Evolutionary conservation across 2,113 vertebrate genomes (phyloP).

Genomic region (Herpetotheres cachinnans): DNA sequence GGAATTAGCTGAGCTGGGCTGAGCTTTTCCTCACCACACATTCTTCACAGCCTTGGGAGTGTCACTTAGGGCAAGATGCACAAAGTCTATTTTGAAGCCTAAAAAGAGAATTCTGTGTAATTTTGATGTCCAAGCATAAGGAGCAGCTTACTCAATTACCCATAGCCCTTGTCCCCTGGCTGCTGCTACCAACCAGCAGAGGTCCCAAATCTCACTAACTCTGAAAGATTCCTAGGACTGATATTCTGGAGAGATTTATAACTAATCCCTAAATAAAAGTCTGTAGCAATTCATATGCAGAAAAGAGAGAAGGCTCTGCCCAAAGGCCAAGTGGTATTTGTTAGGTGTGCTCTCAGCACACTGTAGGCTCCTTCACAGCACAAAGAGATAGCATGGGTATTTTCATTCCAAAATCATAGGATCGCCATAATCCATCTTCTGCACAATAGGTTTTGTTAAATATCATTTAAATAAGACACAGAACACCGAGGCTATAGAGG

Average conservation of each 20-base stretch:
- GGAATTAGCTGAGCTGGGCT: background rate
- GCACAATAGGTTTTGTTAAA: background rate
- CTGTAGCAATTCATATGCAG: background rate
- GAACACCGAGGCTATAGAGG: background rate
- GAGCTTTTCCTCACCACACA: background rate
- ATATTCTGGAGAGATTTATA: background rate
- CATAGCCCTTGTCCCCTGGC: background rate
- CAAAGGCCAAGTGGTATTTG: background rate
- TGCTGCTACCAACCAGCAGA: background rate
- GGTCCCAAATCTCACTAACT: background rate
- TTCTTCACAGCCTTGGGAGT: background rate
- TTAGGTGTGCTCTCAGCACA: background rate
- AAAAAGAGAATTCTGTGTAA: background rate
- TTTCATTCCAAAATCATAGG: background rate
- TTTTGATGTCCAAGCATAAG: background rate
- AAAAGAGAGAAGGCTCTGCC: background rate
- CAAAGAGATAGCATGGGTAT: background rate
- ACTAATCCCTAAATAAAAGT: background rate
- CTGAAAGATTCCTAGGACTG: background rate
- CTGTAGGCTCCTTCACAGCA: background rate
- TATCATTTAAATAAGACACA: background rate
- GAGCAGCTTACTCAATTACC: background rate
- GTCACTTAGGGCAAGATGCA: background rate
- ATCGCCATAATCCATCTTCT: background rate
- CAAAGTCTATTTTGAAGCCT: background rate